These are phyloP conservation scores for Goniozus legneri DNA, from an alignment of 1,140 invertebrate species.

Conservation along the genomic window DNA sequence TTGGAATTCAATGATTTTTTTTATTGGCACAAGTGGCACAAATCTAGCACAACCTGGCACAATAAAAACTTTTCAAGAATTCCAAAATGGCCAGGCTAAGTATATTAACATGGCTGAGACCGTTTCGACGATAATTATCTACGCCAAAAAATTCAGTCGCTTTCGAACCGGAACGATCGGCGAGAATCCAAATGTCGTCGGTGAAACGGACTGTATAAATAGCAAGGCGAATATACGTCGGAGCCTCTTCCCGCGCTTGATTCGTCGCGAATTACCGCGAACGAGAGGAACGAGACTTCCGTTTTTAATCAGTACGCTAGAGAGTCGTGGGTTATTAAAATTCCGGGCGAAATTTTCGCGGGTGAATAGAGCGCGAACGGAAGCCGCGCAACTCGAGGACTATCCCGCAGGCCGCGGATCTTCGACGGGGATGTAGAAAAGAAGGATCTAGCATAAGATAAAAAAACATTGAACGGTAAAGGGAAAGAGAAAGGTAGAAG, in stretches of 20 bases:
- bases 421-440: too few species aligned
- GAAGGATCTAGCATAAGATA: too few species aligned
- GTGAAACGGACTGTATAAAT: not conserved
- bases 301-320: conserved; percentile 30
- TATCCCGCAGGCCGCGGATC: not conserved
- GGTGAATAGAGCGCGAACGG: conserved; percentile 22
- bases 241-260: not conserved
- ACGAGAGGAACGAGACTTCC: conserved; percentile 22
- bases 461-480: too few species aligned
- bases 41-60: too few species aligned
- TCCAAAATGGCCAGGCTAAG: too few species aligned
- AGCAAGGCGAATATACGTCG: not conserved
- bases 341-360: conserved; percentile 27
- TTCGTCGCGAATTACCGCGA: not conserved
- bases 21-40: too few species aligned
- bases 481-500: too few species aligned
- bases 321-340: conserved; percentile 34
- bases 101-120: conserved; percentile 1
- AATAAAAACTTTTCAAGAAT: too few species aligned
- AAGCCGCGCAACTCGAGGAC: conserved; percentile 7
- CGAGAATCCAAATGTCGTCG: too few species aligned
- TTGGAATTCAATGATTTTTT: too few species aligned
- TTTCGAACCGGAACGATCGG: not conserved
- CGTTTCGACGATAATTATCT: conserved; percentile 6
- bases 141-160: not conserved